Conservation (phyloP, 1,140 invertebrate species). For the Anagrus nilaparvatae region DNA sequence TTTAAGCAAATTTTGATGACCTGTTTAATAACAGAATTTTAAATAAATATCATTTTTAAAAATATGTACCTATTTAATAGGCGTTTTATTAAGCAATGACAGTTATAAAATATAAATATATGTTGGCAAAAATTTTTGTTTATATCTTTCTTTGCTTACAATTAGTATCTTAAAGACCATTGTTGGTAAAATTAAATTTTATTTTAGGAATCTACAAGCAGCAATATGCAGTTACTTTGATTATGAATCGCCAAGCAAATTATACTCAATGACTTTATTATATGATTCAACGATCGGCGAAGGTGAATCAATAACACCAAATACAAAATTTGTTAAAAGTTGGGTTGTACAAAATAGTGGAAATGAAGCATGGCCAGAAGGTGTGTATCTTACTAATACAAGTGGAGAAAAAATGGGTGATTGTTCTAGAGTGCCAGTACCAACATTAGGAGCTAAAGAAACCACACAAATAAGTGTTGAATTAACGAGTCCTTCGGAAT, state of each 20-base stretch:
- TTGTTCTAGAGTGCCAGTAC: conserved; percentile 48
- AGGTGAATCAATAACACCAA: conserved; percentile 63
- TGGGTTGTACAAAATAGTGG: conserved; percentile 76
- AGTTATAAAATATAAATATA: too few relatives aligned
- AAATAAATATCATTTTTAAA: too few relatives aligned
- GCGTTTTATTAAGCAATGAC: too few relatives aligned
- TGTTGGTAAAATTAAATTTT: too few relatives aligned
- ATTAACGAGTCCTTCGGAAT: conserved; percentile 55
- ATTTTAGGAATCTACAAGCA: conserved; percentile 85
- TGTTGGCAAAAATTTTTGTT: too few relatives aligned
- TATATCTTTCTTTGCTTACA: too few relatives aligned
- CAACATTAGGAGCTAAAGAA: conserved; percentile 55
- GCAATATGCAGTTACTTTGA: conserved; percentile 94
- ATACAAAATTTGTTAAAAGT: conserved; percentile 66
- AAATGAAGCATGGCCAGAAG: conserved; percentile 64
- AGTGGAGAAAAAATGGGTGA: conserved; percentile 50
- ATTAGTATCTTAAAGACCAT: too few relatives aligned
- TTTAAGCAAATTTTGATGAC: not conserved
- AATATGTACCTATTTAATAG: too few relatives aligned
- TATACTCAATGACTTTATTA: conserved; percentile 72
- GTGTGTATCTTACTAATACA: conserved; percentile 60
- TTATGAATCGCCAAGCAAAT: conserved; percentile 53
- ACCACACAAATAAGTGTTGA: conserved; percentile 55
- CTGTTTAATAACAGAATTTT: too few relatives aligned
- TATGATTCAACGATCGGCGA: conserved; percentile 66